These are phyloP conservation scores for Nephrotoma appendiculata DNA, from an alignment of 2,888 invertebrate genomes.

Conservation along the genomic window DNA sequence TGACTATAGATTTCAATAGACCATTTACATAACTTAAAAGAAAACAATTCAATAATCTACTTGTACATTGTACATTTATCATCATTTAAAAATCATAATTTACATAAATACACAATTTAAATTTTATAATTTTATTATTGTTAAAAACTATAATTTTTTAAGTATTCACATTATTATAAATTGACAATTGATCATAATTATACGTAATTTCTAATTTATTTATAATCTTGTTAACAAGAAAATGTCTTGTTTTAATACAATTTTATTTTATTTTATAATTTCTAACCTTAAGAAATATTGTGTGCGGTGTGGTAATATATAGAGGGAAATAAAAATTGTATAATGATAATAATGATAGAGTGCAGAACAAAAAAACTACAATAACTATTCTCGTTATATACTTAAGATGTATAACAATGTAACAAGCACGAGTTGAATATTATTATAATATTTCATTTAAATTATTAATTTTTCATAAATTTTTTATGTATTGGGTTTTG, in stretches of 20 bases:
- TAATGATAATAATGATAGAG: background rate
- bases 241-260: background rate
- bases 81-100: background rate
- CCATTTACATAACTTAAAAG: too few species aligned
- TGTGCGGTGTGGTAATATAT: background rate
- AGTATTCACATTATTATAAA: background rate
- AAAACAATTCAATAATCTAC: too few species aligned
- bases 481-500: background rate
- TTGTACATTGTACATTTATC: background rate
- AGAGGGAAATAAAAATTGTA: background rate
- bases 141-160: background rate
- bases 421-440: background rate
- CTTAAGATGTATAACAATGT: background rate
- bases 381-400: background rate
- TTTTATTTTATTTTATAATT: background rate
- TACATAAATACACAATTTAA: background rate
- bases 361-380: background rate
- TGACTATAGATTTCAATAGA: too few species aligned
- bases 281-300: background rate
- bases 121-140: background rate
- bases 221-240: background rate
- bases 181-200: background rate
- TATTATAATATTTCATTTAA: background rate
- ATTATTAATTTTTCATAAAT: background rate
- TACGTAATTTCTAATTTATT: background rate